Evolutionary conservation across 2,888 invertebrate species (phyloP), one percentile per base, ranked within the genome.

Genomic region (Drymonia ruficornis): DNA sequence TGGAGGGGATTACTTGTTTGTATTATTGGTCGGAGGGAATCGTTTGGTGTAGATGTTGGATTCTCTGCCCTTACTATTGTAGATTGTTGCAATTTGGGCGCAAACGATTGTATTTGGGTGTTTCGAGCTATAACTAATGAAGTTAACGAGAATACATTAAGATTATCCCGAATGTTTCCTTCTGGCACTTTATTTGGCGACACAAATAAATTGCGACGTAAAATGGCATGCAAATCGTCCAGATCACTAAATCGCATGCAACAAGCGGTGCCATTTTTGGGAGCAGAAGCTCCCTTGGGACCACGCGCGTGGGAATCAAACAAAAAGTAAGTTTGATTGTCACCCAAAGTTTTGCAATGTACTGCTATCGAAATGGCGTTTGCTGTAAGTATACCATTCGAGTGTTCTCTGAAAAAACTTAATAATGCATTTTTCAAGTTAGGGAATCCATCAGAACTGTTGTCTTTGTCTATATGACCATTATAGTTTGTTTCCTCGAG

Each of bases 291-390:
- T 0, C 56, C 60, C 36, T 61, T 65, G 15, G 59, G 42, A 11
- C 57, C 58, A 43, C 58, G 47, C 13, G 64, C 57, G 47, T 65
- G 56, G 9, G 55, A 65, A 46, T 55, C 55, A 44, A 59, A 59
- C 29, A 59, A 49, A 23, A 23, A 48, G n/a, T 52, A 48, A n/a
- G 62, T 29, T 63, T 48, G 18, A 56, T 40, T 47, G 0, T 49
- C 43, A n/a, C 8, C 29, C 15, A 34, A 15, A 50, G 48, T 29
- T 59, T 40, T 50, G 46, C 52, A 49, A 49, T 55, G 48, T 52
- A 59, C 40, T 23, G 55, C 49, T n/a, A 61, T 36, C n/a, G 52
- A 44, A 0, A 49, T 36, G 43, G 44, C 23, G 16, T 61, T 53
- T 44, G 54, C 48, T 23, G 58, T 61, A 31, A 58, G 52, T 16